Evolutionary conservation across 2,888 invertebrate genomes (phyloP).

Genomic region (Caenorhabditis angaria): DNA sequence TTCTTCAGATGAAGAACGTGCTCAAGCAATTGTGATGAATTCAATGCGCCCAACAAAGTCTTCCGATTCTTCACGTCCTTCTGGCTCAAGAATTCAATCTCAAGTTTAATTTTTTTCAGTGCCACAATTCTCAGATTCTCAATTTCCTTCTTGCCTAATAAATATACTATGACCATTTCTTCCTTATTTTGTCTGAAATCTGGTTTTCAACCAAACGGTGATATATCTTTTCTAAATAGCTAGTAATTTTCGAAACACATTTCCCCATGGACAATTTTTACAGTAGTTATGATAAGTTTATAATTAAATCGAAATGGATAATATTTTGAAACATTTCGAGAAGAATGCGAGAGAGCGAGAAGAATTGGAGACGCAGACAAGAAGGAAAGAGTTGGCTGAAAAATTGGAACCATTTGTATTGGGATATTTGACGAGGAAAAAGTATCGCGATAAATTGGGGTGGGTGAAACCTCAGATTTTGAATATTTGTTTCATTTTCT

Average conservation of each 20-base stretch:
- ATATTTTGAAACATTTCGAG: slow-evolving; percentile 41
- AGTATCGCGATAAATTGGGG: slow-evolving; percentile 23
- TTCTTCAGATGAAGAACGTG: slow-evolving; percentile 53
- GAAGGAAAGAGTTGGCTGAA: slow-evolving; percentile 27
- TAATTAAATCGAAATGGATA: slow-evolving; percentile 27
- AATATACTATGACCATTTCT: too few relatives aligned
- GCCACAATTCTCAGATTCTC: too few relatives aligned
- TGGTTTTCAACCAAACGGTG: too few relatives aligned
- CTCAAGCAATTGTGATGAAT: slow-evolving; percentile 69
- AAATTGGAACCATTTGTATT: slow-evolving; percentile 41
- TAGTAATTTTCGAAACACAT: too few relatives aligned
- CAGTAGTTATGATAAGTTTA: too few relatives aligned
- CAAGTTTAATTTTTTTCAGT: slow-evolving; percentile 35
- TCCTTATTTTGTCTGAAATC: too few relatives aligned
- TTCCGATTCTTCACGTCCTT: slow-evolving; percentile 11
- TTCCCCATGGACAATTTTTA: background rate
- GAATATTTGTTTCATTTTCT: too few relatives aligned
- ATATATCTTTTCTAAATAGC: too few relatives aligned
- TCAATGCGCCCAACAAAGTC: slow-evolving; percentile 48
- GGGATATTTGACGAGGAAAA: slow-evolving; percentile 45
- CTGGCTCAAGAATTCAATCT: slow-evolving; percentile 51
- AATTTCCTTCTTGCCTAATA: too few relatives aligned
- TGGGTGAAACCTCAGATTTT: too few relatives aligned
- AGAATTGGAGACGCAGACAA: slow-evolving; percentile 33
- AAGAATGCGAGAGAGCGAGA: slow-evolving; percentile 51